Base-by-base conservation (phyloP, 2,113 vertebrate species). In the Corythaixoides concolor region DNA sequence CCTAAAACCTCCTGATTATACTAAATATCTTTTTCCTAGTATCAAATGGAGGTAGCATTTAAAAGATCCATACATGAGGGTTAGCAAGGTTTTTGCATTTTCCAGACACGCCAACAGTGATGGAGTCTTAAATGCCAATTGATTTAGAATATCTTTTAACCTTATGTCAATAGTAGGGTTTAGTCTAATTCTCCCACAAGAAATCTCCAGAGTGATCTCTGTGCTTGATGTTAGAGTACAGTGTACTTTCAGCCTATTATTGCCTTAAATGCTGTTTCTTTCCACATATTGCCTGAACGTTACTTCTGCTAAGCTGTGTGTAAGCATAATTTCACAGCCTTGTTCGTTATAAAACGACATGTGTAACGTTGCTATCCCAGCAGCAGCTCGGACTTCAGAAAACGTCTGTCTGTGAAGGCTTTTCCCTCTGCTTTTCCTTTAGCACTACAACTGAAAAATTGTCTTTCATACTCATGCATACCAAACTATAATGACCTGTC, bases 51-150 rank as follows among this genome's bases (percentile, higher is more conserved):
- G 43, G 39, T 18, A 87, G 16, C 37, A 50, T 77, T 95, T 86
- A 49, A 66, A 80, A 88, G 62, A 89, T 72, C 35, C 9, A 30
- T 39, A 56, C 23, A 8, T 10, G 75, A 64, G 41, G 52, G 64
- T 96, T 97, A 97, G 94, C 90, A 77, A 92, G 80, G 59, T 33
- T 75, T 70, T 94, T 97, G 88, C 67, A 43, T 97, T 97, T 97
- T 95, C 78, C 62, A 59, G 89, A 58, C 83, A 72, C 37, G 39
- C 74, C 53, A 77, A 82, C 72, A 93, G 91, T 81, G 73, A 85
- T 95, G 52, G 77, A 81, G 88, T 91, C 96, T 96, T 94, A 97
- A 96, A 92, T 95, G 96, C 92, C 90, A 95, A 97, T 97, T 97
- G 94, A 97, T 97, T 96, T 91, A 55, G 68, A 95, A 67, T 96